Evolutionary conservation across 2,888 invertebrate genomes (phyloP).

Genomic region (Synanthedon tipuliformis): DNA sequence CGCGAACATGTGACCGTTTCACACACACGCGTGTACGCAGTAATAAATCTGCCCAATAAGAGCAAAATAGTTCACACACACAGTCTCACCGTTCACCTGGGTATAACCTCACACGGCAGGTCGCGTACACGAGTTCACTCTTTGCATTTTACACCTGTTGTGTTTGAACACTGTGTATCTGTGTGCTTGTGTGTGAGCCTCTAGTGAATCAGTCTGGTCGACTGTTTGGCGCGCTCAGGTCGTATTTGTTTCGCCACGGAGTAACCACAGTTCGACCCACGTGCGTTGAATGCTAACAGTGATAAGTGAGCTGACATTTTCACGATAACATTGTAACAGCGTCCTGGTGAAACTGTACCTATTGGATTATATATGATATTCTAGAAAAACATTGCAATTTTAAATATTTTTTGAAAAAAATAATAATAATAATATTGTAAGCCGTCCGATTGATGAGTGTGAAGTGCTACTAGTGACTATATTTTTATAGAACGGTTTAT

Average conservation of each 20-base stretch:
- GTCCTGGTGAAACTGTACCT: background rate
- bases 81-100: slow-evolving; percentile 32
- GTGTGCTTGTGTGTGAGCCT: slow-evolving; percentile 39
- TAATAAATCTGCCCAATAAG: slow-evolving; percentile 59
- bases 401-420: background rate
- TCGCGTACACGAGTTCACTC: slow-evolving; percentile 42
- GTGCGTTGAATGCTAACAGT: slow-evolving; percentile 47
- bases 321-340: slow-evolving; percentile 11
- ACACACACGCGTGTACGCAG: slow-evolving; percentile 27
- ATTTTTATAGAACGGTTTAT: slow-evolving; percentile 27
- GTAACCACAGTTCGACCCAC: slow-evolving; percentile 29
- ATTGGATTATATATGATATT: background rate
- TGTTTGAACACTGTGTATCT: slow-evolving; percentile 30
- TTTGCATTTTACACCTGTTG: slow-evolving; percentile 61
- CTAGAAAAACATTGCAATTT: background rate
- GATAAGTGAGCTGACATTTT: slow-evolving; percentile 52
- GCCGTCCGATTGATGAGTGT: slow-evolving; percentile 19
- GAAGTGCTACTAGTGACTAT: slow-evolving; percentile 42
- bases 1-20: slow-evolving; percentile 57
- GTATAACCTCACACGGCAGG: slow-evolving; percentile 48
- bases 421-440: too few species aligned
- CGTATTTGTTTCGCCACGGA: slow-evolving; percentile 28
- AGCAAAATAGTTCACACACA: slow-evolving; percentile 60
- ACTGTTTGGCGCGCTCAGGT: slow-evolving; percentile 60
- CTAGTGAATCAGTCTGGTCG: slow-evolving; percentile 58